Conservation (phyloP, 2,797 vertebrate species). For the Helarctos malayanus region DNA sequence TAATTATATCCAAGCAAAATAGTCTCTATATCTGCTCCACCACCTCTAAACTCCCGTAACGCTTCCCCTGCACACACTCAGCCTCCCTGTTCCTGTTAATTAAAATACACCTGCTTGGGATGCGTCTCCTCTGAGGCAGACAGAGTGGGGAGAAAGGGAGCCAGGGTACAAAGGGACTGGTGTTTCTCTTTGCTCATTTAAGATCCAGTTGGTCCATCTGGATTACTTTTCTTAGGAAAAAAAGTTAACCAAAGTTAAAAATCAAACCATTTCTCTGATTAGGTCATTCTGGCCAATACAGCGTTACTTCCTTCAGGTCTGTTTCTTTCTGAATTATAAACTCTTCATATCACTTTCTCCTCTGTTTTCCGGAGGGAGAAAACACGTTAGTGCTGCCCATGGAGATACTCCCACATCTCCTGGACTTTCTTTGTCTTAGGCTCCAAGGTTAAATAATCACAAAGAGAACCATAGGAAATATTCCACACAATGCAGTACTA, state of each 20-base stretch:
- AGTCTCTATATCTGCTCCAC: not conserved
- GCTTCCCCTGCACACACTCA: not conserved
- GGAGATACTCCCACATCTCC: not conserved
- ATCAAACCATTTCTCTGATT: not conserved
- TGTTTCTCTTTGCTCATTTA: not conserved
- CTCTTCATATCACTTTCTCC: not conserved
- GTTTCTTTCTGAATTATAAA: not conserved
- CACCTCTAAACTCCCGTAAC: not conserved
- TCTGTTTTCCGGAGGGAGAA: not conserved
- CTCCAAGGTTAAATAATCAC: not conserved
- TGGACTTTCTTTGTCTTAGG: not conserved
- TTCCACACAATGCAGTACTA: not conserved
- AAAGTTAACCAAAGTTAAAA: conserved; percentile 11
- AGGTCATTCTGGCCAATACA: not conserved
- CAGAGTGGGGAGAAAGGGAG: not conserved
- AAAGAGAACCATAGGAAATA: not conserved
- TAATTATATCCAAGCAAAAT: not conserved
- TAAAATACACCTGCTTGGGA: not conserved
- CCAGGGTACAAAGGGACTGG: not conserved
- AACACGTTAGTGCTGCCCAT: not conserved
- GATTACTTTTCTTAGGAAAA: not conserved
- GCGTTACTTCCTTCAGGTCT: not conserved
- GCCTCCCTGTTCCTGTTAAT: not conserved
- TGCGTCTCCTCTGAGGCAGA: not conserved
- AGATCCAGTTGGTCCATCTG: not conserved